A percentile compares a stretch with the other conserved stretches of the same genome.
These are phyloP conservation scores for Helarctos malayanus DNA, from an alignment of 2,797 vertebrate genomes.

Conservation along the genomic window DNA sequence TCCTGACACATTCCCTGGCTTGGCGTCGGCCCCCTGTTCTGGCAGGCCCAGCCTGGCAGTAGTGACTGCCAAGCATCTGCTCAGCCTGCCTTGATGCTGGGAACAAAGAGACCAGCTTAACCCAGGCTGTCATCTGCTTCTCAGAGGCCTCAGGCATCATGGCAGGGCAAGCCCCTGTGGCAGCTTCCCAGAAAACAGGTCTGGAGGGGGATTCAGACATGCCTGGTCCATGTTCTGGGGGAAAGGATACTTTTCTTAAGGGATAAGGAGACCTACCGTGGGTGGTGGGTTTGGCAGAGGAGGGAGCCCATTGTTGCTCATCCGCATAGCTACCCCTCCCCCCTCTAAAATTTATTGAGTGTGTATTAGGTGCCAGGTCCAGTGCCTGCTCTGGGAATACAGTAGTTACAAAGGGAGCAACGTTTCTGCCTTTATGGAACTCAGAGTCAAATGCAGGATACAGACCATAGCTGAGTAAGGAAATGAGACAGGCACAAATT, in stretches of 20 bases:
- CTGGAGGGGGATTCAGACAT: neutral
- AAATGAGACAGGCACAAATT: neutral
- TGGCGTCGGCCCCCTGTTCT: neutral
- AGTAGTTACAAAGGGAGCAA: neutral
- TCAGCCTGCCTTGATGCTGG: neutral
- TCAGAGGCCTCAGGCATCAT: neutral
- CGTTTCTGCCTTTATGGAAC: neutral
- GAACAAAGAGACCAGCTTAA: slow-evolving; percentile 36
- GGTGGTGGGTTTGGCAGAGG: neutral
- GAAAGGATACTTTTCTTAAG: neutral
- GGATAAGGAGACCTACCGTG: neutral
- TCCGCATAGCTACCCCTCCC: neutral
- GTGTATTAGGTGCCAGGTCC: neutral
- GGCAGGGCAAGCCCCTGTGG: neutral
- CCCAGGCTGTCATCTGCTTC: slow-evolving; percentile 23
- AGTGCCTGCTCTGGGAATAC: neutral
- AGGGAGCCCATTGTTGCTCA: neutral
- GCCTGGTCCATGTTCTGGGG: neutral
- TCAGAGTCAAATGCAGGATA: neutral
- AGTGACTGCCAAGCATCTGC: neutral
- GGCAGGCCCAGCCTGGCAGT: slow-evolving; percentile 60
- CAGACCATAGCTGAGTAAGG: neutral
- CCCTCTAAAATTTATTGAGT: neutral
- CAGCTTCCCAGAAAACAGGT: slow-evolving; percentile 23
- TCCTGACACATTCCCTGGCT: neutral